Evolutionary conservation across 2,797 vertebrate genomes (phyloP), one percentile per base, ranked within the genome.

Genomic region (Oryzias sinensis): DNA sequence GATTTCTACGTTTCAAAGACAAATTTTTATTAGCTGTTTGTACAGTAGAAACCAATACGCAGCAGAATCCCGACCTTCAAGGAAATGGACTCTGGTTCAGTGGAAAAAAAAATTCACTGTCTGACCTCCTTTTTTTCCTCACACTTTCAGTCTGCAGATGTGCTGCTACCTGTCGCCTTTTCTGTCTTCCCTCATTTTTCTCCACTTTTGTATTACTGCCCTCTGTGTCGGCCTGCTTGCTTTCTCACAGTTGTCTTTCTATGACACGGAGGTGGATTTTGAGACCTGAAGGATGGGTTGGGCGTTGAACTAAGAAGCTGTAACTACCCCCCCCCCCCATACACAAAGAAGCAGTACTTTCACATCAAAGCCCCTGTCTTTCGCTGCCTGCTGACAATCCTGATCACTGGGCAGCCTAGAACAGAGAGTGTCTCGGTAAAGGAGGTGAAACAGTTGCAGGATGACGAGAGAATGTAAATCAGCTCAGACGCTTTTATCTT

Each of bases 81-180:
- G 59, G 33, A 8, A 74, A 68, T 47, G 53, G 60, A 64, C 70
- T 72, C 74, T 9, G 52, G 51, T 59, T 79, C 53, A 33, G 62
- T 50, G 24, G 43, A 59, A 74, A 66, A 53, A 79, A 84, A 76
- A 56, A 63, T 74, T 43, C 69, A 42, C 74, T 51, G 65, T 73
- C 56, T 85, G 81, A 79, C 83, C 77, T 86, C 59, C 46, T 84
- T 87, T 79, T 4, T 59, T 52, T 61, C 64, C 41, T 69, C 67
- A 64, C 77, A 63, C 56, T 70, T 6, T 9, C 62, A 59, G 41
- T 53, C 59, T 62, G 49, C 48, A 16, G 13, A 22, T 58, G 43
- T 45, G 72, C 45, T 52, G 4, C 62, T 45, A 50, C 20, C 20
- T 11, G 27, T 43, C 4, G 2, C 41, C 51, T 29, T 55, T 27